Evolutionary conservation across 1,140 invertebrate species (phyloP), one percentile per base, ranked within the genome.

Genomic region (Adoxophyes honmai): DNA sequence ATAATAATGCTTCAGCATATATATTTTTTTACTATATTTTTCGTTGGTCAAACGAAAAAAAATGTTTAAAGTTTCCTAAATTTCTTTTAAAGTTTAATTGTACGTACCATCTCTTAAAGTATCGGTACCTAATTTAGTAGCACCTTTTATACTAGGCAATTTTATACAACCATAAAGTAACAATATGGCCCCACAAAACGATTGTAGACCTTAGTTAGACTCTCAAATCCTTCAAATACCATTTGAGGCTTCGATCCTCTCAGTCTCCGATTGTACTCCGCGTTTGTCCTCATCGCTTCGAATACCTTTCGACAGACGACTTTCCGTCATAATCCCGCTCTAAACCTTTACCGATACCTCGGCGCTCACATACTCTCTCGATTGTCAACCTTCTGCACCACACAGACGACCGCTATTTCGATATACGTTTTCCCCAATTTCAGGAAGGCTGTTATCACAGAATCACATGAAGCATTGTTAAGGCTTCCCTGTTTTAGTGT

Each of bases 261-360:
- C 18, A 13, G 11, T 34, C 11, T 11, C 14, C 11, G 34, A 35
- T 15, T 13, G 16, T 14, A 8, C 13, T 34, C 34, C 54, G 42
- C 60, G 58, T 70, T 62, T 59, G 65, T 70, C 62, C 64, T 64
- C 59, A 64, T 70, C 55, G 56, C 35, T 37, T 13, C 52, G 35
- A 36, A 38, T 38, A 21, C 53, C 18, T 37, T 37, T 28, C 36
- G 64, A 64, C 62, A 70, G 55, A 62, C 58, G 59, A 70, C 63
- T 61, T 62, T 60, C 56, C 59, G 60, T 62, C 60, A 62, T 70
- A 70, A 68, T 58, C 65, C 59, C 21, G 18, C 58, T 38, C 59
- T 64, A 62, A 62, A 57, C 42, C 55, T 58, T 57, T 59, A 63
- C 62, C 52, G 33, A 52, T 57, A 57, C 48, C 14, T 57, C 57